A percentile compares a stretch with the other conserved stretches of the same genome.
Evolutionary conservation across 2,113 vertebrate species (phyloP).

Genomic region (Amphiprion ocellaris): DNA sequence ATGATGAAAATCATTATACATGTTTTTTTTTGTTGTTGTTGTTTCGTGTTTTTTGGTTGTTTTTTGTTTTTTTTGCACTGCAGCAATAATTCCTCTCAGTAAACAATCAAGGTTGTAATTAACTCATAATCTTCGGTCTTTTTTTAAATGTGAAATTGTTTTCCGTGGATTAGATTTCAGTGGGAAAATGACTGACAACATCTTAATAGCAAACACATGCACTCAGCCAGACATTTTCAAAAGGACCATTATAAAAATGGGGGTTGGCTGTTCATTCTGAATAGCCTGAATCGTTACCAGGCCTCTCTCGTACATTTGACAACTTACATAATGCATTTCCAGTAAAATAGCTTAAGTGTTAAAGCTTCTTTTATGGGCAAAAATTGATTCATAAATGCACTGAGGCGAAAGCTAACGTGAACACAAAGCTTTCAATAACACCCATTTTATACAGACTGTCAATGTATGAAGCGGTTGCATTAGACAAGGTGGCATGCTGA

Average conservation of each 20-base stretch:
- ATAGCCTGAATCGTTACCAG: slow-evolving; percentile 81
- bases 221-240: slow-evolving; percentile 78
- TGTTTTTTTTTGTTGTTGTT: background rate
- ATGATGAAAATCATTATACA: slow-evolving; percentile 4
- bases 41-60: too few species aligned
- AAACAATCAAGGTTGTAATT: slow-evolving; percentile 42
- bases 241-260: slow-evolving; percentile 82
- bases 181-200: slow-evolving; percentile 77
- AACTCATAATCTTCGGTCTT: slow-evolving; percentile 40
- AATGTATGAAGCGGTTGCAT: slow-evolving; percentile 79
- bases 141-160: slow-evolving; percentile 55
- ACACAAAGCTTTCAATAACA: slow-evolving; percentile 86
- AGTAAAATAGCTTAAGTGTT: slow-evolving; percentile 88
- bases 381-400: slow-evolving; percentile 88
- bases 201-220: slow-evolving; percentile 77
- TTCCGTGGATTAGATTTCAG: slow-evolving; percentile 67
- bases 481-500: slow-evolving; percentile 81
- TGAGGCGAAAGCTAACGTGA: slow-evolving; percentile 79
- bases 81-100: slow-evolving; percentile 24
- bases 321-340: slow-evolving; percentile 88
- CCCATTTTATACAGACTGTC: slow-evolving; percentile 83
- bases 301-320: slow-evolving; percentile 75
- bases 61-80: background rate
- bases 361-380: slow-evolving; percentile 84
- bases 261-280: slow-evolving; percentile 78